Evolutionary conservation across 2,888 invertebrate genomes (phyloP).

Genomic region (Nipponacmea schrenckii): DNA sequence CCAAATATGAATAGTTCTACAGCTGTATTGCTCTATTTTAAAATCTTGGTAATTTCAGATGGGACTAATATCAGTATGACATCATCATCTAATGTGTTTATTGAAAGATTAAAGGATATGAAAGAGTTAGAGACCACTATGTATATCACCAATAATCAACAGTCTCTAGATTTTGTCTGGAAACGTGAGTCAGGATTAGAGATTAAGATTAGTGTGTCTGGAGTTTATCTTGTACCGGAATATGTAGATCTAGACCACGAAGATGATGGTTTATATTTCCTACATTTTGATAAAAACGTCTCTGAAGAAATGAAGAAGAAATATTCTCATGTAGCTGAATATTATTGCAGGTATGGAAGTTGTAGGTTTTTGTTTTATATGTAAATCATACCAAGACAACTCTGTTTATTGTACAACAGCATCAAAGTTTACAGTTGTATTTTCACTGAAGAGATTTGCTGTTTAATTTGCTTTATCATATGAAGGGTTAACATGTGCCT

Average conservation of each 20-base stretch:
- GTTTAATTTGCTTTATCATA: neutral
- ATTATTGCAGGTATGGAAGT: conserved; percentile 60
- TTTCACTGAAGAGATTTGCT: neutral
- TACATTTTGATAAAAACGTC: conserved; percentile 32
- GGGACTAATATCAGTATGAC: conserved; percentile 26
- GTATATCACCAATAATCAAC: conserved; percentile 58
- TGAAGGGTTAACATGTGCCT: too few species aligned
- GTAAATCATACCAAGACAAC: neutral
- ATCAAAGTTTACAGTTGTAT: neutral
- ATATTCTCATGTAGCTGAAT: conserved; percentile 42
- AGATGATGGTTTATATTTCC: conserved; percentile 56
- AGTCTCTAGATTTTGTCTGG: conserved; percentile 58
- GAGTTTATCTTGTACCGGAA: conserved; percentile 60
- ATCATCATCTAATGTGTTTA: conserved; percentile 59
- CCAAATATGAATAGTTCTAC: too few species aligned
- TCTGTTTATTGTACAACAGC: neutral
- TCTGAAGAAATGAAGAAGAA: conserved; percentile 43
- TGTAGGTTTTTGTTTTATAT: conserved; percentile 1
- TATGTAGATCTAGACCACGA: conserved; percentile 60
- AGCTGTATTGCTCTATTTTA: too few species aligned
- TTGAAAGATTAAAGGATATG: conserved; percentile 56
- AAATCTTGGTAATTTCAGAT: conserved; percentile 17
- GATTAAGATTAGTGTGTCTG: conserved; percentile 58
- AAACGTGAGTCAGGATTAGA: conserved; percentile 59
- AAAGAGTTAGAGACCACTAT: conserved; percentile 52